phyloP scores from a whole-genome alignment of 2,888 invertebrate genomes.

The Heteropelma amictum region DNA sequence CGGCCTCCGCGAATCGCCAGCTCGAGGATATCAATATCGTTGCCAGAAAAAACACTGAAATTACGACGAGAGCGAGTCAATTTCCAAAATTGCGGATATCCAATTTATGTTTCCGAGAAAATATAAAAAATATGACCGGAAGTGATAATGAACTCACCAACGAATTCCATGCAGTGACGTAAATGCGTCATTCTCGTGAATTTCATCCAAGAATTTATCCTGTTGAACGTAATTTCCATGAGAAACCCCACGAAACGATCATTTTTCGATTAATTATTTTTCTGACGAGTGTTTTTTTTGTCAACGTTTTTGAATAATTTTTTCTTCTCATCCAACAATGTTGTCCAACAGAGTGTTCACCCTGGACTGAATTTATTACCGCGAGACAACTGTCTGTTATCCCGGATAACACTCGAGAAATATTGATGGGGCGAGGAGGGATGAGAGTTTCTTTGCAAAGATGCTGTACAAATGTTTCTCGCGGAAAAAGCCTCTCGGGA shows the following conservation, averaged over 20 bases:
- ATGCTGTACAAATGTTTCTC: no score
- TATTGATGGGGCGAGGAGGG: no score
- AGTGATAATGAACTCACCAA: constrained; percentile 35
- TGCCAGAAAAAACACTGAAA: constrained; percentile 48
- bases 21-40: constrained; percentile 40
- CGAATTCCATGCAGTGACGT: constrained; percentile 2
- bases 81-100: background rate
- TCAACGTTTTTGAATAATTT: background rate
- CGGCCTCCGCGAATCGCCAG: constrained; percentile 56
- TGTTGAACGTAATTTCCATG: constrained; percentile 30
- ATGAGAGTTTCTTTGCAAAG: no score
- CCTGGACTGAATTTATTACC: constrained; percentile 38
- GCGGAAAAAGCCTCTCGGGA: no score
- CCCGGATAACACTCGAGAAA: no score
- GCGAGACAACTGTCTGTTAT: no score
- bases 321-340: background rate
- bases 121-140: background rate
- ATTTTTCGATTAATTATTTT: background rate
- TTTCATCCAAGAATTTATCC: constrained; percentile 10
- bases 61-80: background rate
- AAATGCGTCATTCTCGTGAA: constrained; percentile 12
- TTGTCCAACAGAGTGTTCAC: constrained; percentile 2
- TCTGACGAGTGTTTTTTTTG: background rate
- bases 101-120: background rate
- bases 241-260: no score